Base-by-base conservation (phyloP, 2,113 vertebrate species). In the Ceyx cyanopectus region DNA sequence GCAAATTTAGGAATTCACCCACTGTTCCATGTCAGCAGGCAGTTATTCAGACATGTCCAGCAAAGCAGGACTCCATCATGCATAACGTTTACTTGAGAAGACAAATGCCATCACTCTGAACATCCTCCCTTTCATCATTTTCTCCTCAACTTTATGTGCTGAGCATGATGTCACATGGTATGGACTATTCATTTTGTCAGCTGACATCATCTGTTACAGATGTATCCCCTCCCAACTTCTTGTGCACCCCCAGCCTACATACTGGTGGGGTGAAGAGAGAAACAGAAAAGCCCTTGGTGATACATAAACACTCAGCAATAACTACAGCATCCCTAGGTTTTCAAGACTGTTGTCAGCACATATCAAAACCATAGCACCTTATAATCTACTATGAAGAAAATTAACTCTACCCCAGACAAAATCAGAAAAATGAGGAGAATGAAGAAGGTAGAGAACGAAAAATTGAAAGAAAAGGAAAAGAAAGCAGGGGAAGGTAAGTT, bases 41-140 rank as follows among this genome's bases (percentile, higher is more conserved):
- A 63, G 27, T 12, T 41, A 18, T n/a, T 41, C 10, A 30, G 8
- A 23, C 29, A n/a, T 21, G 6, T 13, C 32, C 20, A 7, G n/a
- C 54, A 63, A 30, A 58, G 8, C 10, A 12, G 8, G 30, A 15
- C 12, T 56, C 21, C 43, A 32, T 22, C 9, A 19, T 0, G 0
- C 0, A 0, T 27, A 21, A 16, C 3, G 1, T 21, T 72, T 11
- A 30, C 18, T 37, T 85, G 14, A 29, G 24, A 58, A 85, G 45
- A 43, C 17, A 65, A 81, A 81, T 1, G 1, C 7, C 10, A 32
- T n/a, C 22, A 14, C 21, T 69, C 30, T 46, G 23, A 65, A 46
- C 8, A 12, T 21, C 16, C 8, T 4, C 16, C 14, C 29, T 51
- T 45, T 80, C 29, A 29, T 70, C 26, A 30, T 30, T 51, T 6